Evolutionary conservation across 2,888 invertebrate genomes (phyloP), one percentile per base, ranked within the genome.

Genomic region (Alloscopus bannaensis): DNA sequence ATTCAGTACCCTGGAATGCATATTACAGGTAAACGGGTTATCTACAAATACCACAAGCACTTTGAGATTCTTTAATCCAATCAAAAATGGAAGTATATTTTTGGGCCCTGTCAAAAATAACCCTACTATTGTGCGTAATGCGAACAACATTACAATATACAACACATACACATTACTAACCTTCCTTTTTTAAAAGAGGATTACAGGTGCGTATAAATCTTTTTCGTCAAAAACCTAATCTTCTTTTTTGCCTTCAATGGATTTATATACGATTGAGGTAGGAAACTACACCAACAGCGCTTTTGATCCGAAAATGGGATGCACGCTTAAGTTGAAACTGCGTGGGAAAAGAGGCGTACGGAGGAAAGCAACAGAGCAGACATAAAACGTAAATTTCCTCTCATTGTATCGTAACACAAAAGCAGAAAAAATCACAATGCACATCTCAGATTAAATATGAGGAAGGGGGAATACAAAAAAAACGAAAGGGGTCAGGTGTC

Each of bases 401-500:
- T 65, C 73, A 73, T 57, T 73, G 65, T 57, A 6, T 36, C 8
- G 4, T 13, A 16, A 20, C 24, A 66, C 36, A 66, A 20, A 26
- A 50, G 29, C 47, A 57, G 8, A 65, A 73, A 45, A 75, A 59
- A 76, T 72, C 64, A 60, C 36, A 55, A 68, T 55, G 40, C 65
- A 59, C 8, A 28, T 24, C 16, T 45, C 26, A 69, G 77, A 77
- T 77, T 77, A 77, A 77, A 76, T 64, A 78, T 68, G 76, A 76
- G 50, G 76, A 76, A 76, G 68, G 76, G 66, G 68, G 59, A 62
- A 45, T 52, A 20, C 52, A 31, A 42, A 26, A 77, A 76, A 76
- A 76, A 68, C n/a, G 60, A 78, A 77, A 77, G 69, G 77, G 78
- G 78, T 70, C 78, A 78, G 71, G 70, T 78, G 78, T 78, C 78